Evolutionary conservation across 1,140 invertebrate species (phyloP).

Genomic region (Musca domestica): DNA sequence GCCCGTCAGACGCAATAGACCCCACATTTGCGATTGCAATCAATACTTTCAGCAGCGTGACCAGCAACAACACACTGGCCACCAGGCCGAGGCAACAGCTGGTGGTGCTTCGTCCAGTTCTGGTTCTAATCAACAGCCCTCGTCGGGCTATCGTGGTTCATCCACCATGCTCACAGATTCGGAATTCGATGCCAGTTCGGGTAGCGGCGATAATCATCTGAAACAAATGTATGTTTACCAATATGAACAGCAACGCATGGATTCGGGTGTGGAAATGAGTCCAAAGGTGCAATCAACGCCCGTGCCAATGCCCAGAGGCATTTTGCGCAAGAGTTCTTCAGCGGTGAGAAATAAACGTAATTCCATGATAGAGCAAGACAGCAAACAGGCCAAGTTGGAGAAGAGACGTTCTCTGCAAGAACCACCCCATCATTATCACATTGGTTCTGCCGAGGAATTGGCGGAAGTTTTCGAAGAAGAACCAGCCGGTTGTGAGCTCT

Average conservation of each 20-base stretch:
- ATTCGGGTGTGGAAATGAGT: conserved; percentile 43
- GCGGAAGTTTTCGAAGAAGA: conserved; percentile 63
- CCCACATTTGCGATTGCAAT: conserved; percentile 63
- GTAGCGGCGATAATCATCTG: conserved; percentile 36
- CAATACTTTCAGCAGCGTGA: conserved; percentile 48
- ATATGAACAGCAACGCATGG: conserved; percentile 66
- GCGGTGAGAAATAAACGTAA: conserved; percentile 64
- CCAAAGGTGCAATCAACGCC: conserved; percentile 39
- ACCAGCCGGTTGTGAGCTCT: conserved; percentile 52
- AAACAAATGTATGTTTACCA: conserved; percentile 71
- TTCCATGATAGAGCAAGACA: conserved; percentile 71
- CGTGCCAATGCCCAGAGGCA: conserved; percentile 59
- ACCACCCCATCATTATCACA: conserved; percentile 63
- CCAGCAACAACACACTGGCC: conserved; percentile 28
- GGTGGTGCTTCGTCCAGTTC: conserved; percentile 59
- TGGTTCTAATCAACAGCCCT: conserved; percentile 75
- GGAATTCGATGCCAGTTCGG: conserved; percentile 58
- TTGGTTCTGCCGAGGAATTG: conserved; percentile 56
- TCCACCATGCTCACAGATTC: conserved; percentile 79
- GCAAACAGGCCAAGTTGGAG: conserved; percentile 58
- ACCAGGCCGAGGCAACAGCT: conserved; percentile 37
- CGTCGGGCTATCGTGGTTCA: conserved; percentile 80
- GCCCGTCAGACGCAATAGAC: conserved; percentile 59
- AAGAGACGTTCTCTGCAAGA: conserved; percentile 72
- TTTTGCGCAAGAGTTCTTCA: conserved; percentile 43